Percentiles rank a stretch among this genome's conserved stretches.
These are phyloP conservation scores for Acrossocheilus fasciatus DNA, from an alignment of 2,797 vertebrate species.

Conservation along the genomic window DNA sequence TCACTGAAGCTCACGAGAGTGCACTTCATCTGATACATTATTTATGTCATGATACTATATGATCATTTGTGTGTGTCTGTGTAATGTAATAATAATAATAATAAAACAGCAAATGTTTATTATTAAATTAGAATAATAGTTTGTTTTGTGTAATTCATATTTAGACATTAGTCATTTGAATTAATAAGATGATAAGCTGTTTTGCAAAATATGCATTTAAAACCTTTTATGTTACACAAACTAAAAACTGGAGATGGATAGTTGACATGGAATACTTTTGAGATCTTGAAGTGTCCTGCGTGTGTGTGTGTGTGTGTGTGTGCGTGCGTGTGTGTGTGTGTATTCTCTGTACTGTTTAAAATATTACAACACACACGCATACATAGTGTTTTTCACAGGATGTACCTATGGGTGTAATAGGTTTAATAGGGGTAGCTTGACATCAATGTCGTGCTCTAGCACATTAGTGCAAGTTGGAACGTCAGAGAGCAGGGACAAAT, in stretches of 20 bases:
- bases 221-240: neutral
- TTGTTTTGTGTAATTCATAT: neutral
- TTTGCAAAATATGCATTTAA: neutral
- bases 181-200: too few relatives aligned
- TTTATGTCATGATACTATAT: neutral
- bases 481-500: neutral
- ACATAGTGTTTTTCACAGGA: too few relatives aligned
- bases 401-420: too few relatives aligned
- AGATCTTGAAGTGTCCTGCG: neutral
- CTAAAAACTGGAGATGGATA: neutral
- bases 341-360: too few relatives aligned
- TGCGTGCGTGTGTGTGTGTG: too few relatives aligned
- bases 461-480: neutral
- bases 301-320: neutral
- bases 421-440: too few relatives aligned
- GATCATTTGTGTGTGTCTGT: neutral
- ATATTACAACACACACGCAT: too few relatives aligned
- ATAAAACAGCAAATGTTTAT: neutral
- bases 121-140: neutral
- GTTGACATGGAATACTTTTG: neutral
- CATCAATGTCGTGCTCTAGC: neutral
- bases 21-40: neutral
- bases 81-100: too few relatives aligned
- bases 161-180: neutral
- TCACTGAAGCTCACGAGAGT: conserved; percentile 32